These are phyloP conservation scores for Hemistola chrysoprasaria DNA, from an alignment of 2,888 invertebrate genomes.

Conservation along the genomic window DNA sequence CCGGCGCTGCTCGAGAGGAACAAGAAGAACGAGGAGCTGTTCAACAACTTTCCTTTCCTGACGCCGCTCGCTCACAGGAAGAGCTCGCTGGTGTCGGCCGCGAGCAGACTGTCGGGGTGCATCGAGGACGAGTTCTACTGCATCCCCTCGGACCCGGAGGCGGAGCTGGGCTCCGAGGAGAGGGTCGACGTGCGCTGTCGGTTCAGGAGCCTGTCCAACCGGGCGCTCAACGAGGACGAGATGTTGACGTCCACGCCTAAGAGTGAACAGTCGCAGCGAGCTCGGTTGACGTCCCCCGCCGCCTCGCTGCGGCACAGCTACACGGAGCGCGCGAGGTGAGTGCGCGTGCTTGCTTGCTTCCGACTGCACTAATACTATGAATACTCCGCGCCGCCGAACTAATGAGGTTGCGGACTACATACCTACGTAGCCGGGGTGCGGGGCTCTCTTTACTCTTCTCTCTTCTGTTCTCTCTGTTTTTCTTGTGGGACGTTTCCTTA, in stretches of 20 bases:
- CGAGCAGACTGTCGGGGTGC: conserved; percentile 63
- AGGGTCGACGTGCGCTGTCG: conserved; percentile 56
- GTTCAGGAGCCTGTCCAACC: conserved; percentile 54
- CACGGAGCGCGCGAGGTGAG: conserved; percentile 63
- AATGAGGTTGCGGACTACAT: conserved; percentile 35
- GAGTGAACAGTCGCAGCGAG: too few relatives aligned
- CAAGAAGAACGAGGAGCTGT: conserved; percentile 67
- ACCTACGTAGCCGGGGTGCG: conserved; percentile 20
- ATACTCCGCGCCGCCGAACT: conserved; percentile 28
- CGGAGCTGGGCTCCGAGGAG: conserved; percentile 40
- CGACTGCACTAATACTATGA: conserved; percentile 9
- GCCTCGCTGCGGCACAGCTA: conserved; percentile 69
- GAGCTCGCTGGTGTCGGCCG: conserved; percentile 61
- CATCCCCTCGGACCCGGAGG: conserved; percentile 60
- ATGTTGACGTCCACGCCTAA: conserved; percentile 59
- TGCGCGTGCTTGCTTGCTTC: conserved; percentile 36
- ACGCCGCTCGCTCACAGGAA: conserved; percentile 82
- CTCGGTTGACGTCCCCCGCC: too few relatives aligned
- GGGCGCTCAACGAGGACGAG: conserved; percentile 41
- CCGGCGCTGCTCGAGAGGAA: conserved; percentile 62
- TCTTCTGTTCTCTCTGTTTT: conserved; percentile 26
- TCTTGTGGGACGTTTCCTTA: conserved; percentile 14
- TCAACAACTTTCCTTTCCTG: conserved; percentile 81
- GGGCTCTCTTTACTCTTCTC: conserved; percentile 19
- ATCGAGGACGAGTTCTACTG: conserved; percentile 76